These are phyloP conservation scores for Limnephilus marmoratus DNA, from an alignment of 2,888 invertebrate species.

Conservation along the genomic window DNA sequence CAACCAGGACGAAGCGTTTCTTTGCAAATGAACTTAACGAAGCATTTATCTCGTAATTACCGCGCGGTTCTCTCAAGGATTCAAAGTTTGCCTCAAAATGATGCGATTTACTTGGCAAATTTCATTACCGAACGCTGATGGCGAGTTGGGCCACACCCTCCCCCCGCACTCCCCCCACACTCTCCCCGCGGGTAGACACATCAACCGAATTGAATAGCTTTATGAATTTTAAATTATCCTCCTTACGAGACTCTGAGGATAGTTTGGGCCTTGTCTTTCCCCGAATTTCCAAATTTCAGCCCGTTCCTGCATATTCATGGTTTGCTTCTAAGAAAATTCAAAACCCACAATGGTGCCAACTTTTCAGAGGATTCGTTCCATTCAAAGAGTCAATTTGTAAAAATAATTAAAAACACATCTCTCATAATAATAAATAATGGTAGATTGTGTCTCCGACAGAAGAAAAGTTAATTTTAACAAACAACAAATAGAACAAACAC, in stretches of 20 bases:
- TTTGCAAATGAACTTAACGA: neutral
- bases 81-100: conserved; percentile 15
- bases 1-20: neutral
- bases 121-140: conserved; percentile 50
- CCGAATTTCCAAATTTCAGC: conserved; percentile 42
- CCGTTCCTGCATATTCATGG: conserved; percentile 54
- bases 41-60: conserved; percentile 2
- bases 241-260: conserved; percentile 46
- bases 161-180: neutral
- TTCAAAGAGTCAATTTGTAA: neutral
- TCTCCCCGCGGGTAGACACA: conserved; percentile 46
- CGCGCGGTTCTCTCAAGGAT: neutral
- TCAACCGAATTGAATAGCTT: conserved; percentile 62
- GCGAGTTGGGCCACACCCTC: conserved; percentile 5
- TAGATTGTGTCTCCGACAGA: too few relatives aligned
- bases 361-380: neutral
- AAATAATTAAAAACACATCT: too few relatives aligned
- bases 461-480: too few relatives aligned
- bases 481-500: too few relatives aligned
- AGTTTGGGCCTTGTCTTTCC: conserved; percentile 47
- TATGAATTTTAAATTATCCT: conserved; percentile 64
- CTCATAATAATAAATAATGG: too few relatives aligned
- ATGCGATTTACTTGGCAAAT: conserved; percentile 43
- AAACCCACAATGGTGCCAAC: neutral
- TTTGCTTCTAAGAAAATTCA: conserved; percentile 23